These are phyloP conservation scores for Brachylomia viminalis DNA, from an alignment of 2,888 invertebrate genomes.

Conservation along the genomic window DNA sequence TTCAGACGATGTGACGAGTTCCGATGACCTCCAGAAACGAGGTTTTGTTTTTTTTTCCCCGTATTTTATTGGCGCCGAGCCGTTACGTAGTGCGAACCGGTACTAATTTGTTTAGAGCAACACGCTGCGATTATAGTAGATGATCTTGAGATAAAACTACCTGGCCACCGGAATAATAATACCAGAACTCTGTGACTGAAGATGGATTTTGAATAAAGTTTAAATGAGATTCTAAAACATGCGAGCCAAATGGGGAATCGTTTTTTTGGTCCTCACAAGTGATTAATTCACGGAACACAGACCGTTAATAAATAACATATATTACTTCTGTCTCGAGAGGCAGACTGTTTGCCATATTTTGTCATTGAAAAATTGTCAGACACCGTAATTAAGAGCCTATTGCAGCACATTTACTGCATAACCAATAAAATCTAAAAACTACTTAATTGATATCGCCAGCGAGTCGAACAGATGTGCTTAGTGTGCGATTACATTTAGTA, in stretches of 20 bases:
- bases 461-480: conserved; percentile 48
- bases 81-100: conserved; percentile 61
- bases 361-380: conserved; percentile 40
- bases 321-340: conserved; percentile 17
- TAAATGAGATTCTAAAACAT: conserved; percentile 18
- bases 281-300: conserved; percentile 3
- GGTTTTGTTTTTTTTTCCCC: too few relatives aligned
- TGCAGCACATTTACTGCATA: conserved; percentile 36
- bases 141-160: conserved; percentile 33
- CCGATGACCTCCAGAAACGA: conserved; percentile 62
- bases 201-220: conserved; percentile 13
- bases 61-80: conserved; percentile 46
- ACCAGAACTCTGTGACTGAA: conserved; percentile 4
- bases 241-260: background rate
- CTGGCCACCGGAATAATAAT: conserved; percentile 27
- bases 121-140: conserved; percentile 24
- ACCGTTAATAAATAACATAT: conserved; percentile 29
- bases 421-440: conserved; percentile 40
- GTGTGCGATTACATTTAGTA: conserved; percentile 49
- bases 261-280: conserved; percentile 6
- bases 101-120: conserved; percentile 57
- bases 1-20: conserved; percentile 34
- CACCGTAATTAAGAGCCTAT: conserved; percentile 35
- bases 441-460: conserved; percentile 50
- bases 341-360: conserved; percentile 22